Evolutionary conservation across 2,797 vertebrate genomes (phyloP), one percentile per base, ranked within the genome.

Genomic region (Sparus aurata): DNA sequence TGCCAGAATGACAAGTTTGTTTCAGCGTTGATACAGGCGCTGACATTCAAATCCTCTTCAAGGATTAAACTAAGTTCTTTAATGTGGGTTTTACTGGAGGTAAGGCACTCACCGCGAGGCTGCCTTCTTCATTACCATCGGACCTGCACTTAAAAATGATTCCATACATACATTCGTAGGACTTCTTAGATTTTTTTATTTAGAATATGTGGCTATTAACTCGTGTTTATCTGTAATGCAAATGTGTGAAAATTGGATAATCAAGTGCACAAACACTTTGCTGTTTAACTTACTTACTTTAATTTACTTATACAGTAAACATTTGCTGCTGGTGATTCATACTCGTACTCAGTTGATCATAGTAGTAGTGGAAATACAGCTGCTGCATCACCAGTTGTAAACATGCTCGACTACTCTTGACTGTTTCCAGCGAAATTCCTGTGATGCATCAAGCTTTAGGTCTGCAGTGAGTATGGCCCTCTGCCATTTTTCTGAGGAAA

Each of bases 401-500:
- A 66, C 54, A 45, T 15, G 72, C 27, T 25, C 7, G 22, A 59
- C 47, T 27, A 12, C 11, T 74, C 75, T 53, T 10, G 38, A 73
- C 38, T 59, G 52, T 50, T 41, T 65, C 52, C 47, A 50, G 30
- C 17, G 49, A 65, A 54, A 66, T 84, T 85, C 72, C 58, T 74
- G 30, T 60, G 65, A 75, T 72, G 78, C 73, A 34, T 47, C 17
- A 23, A 74, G 69, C 18, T 83, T 75, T 65, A 69, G 17, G 67
- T 87, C 55, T 83, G 65, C 47, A 71, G 79, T 12, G 74, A 77
- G 52, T 60, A n/a, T 68, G 74, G 63, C 63, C 16, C 3, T 11
- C 64, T 79, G 69, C 55, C 63, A 57, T 67, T 43, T 73, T 45
- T 73, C 64, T 77, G 61, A 76, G 61, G 71, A 54, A 85, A 88